Evolutionary conservation across 2,888 invertebrate species (phyloP), one percentile per base, ranked within the genome.

Genomic region (Hydrotaea cyrtoneurina): DNA sequence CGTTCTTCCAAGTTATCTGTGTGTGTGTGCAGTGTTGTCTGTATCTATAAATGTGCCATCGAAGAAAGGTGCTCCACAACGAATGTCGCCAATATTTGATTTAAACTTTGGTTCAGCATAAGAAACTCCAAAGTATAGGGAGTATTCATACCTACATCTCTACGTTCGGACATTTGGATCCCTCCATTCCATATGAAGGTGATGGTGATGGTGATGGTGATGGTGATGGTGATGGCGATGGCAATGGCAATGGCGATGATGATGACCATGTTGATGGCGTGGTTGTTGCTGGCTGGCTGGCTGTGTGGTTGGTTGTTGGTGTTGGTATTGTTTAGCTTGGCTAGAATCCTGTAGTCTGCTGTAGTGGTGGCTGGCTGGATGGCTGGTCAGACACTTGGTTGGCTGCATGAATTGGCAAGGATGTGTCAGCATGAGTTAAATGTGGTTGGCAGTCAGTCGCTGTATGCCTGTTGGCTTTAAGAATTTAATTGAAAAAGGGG

Each of bases 61-160:
- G 74, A 77, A 62, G 73, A 85, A 77, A 64, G 55, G 81, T 43
- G 79, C 76, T 31, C 59, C 74, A 77, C 46, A 69, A 79, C 85
- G 79, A 85, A 74, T 83, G 86, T 86, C 86, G 85, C 86, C 83
- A 86, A 86, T 83, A 83, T 86, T 86, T 86, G 83, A 86, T 86
- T 86, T 83, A 75, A 86, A 80, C 50, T 75, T 64, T 78, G 66
- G 74, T 69, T 53, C 31, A 8, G 13, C 17, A 53, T 19, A 55
- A 79, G 50, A 69, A 77, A 69, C 55, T 62, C 69, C 50, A 69
- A 82, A 79, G 59, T 17, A n/a, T n/a, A 46, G 23, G 69, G 69
- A 69, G n/a, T 36, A 4, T 21, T 10, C 4, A 39, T 39, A 39
- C 3, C 36, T 3, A 36, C 36, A 26, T 59, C 59, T 13, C 26